Conservation (phyloP, 2,113 vertebrate genomes). For the Oncorhynchus nerka region DNA sequence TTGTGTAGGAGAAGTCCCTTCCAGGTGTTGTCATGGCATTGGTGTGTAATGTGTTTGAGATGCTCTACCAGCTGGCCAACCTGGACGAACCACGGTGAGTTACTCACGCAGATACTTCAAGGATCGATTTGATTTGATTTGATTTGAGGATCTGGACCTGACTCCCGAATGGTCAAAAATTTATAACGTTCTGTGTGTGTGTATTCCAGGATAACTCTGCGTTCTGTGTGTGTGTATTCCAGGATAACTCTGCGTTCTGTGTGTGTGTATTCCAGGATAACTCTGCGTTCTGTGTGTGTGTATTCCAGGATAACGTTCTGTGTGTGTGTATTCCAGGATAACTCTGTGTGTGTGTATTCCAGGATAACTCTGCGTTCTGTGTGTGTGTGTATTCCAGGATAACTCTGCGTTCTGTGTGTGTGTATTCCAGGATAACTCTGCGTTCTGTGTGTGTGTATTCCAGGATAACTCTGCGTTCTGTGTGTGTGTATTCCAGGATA, state of each 20-base stretch:
- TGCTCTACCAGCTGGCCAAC: constrained; percentile 98
- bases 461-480: constrained; percentile 83
- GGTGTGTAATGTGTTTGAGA: constrained; percentile 97
- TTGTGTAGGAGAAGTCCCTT: constrained; percentile 90
- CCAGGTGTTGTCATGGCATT: constrained; percentile 98
- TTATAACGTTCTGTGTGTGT: neutral
- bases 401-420: neutral
- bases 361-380: no score
- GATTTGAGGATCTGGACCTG: no score
- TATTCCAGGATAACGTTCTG: constrained; percentile 61
- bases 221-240: constrained; percentile 44
- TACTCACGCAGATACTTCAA: neutral
- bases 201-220: constrained; percentile 85
- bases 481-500: constrained; percentile 75
- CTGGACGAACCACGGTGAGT: constrained; percentile 92
- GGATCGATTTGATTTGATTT: no score
- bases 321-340: constrained; percentile 75
- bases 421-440: constrained; percentile 82
- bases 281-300: neutral
- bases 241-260: constrained; percentile 83
- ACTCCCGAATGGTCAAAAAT: neutral
- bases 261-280: constrained; percentile 76
- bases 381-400: constrained; percentile 74
- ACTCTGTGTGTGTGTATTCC: constrained; percentile 12
- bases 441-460: neutral